Percentiles rank a stretch among this genome's conserved stretches.
Evolutionary conservation across 2,797 vertebrate species (phyloP).

Genomic region (Thaleichthys pacificus): DNA sequence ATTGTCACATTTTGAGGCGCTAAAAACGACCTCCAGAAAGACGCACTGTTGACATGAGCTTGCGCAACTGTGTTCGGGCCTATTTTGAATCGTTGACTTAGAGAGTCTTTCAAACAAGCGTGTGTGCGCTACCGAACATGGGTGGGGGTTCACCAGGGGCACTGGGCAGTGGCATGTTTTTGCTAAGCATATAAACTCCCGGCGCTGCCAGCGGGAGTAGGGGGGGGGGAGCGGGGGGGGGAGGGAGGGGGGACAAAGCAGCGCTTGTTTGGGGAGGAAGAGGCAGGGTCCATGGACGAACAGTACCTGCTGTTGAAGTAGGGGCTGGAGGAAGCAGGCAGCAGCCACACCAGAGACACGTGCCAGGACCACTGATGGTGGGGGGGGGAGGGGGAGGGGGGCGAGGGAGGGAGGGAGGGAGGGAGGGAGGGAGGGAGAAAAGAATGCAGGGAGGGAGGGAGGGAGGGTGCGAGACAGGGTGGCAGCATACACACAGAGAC

Average conservation of each 20-base stretch:
- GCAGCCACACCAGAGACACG: slow-evolving; percentile 63
- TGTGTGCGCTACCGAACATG: slow-evolving; percentile 8
- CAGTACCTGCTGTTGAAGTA: slow-evolving; percentile 80
- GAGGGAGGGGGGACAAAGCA: slow-evolving; percentile 71
- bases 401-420: no score
- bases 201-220: slow-evolving; percentile 42
- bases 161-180: slow-evolving; percentile 39
- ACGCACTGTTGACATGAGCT: background rate
- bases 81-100: background rate
- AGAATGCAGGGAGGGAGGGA: background rate
- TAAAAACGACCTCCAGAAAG: slow-evolving; percentile 7
- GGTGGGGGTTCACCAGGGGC: slow-evolving; percentile 28
- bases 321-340: slow-evolving; percentile 71
- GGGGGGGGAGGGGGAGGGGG: background rate
- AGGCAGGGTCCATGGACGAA: slow-evolving; percentile 69
- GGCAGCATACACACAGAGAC: no score
- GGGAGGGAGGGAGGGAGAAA: background rate
- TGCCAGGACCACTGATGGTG: slow-evolving; percentile 64
- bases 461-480: background rate
- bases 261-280: slow-evolving; percentile 73
- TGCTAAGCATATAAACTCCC: slow-evolving; percentile 65
- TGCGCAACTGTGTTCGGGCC: background rate
- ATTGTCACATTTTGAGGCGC: background rate
- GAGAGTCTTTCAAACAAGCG: background rate
- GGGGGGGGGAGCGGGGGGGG: background rate